These are phyloP conservation scores for Cottoperca gobio DNA, from an alignment of 2,797 vertebrate species.

Conservation along the genomic window DNA sequence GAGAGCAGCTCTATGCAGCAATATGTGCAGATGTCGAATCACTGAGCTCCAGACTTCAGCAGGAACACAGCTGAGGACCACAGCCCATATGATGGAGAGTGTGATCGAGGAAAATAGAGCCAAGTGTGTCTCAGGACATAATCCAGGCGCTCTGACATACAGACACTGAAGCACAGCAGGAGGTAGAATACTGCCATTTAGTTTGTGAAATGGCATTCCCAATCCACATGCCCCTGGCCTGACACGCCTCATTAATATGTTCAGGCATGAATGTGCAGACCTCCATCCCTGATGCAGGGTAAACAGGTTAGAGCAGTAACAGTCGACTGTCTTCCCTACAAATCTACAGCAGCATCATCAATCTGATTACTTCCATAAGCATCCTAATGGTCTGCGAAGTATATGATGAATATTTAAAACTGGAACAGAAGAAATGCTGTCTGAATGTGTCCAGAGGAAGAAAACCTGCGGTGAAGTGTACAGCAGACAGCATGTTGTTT, in stretches of 20 bases:
- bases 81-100: slow-evolving; percentile 60
- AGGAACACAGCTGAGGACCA: slow-evolving; percentile 70
- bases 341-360: slow-evolving; percentile 31
- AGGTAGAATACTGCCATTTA: slow-evolving; percentile 30
- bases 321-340: slow-evolving; percentile 34
- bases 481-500: slow-evolving; percentile 11
- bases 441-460: slow-evolving; percentile 15
- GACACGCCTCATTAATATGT: slow-evolving; percentile 58
- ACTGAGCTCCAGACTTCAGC: slow-evolving; percentile 56
- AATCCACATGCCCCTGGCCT: slow-evolving; percentile 32
- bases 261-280: slow-evolving; percentile 33
- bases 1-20: slow-evolving; percentile 56
- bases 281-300: slow-evolving; percentile 43
- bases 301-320: slow-evolving; percentile 48
- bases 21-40: slow-evolving; percentile 65
- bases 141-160: slow-evolving; percentile 22
- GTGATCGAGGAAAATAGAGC: slow-evolving; percentile 44
- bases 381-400: slow-evolving; percentile 49
- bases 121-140: slow-evolving; percentile 40
- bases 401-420: slow-evolving; percentile 35
- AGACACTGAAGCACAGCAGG: slow-evolving; percentile 20
- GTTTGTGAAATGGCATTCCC: slow-evolving; percentile 21
- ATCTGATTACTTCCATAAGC: slow-evolving; percentile 45
- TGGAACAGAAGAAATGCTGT: slow-evolving; percentile 12
- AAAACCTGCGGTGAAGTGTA: slow-evolving; percentile 21